Conservation (phyloP, 1,140 invertebrate species). For the Dendroctonus valens region DNA sequence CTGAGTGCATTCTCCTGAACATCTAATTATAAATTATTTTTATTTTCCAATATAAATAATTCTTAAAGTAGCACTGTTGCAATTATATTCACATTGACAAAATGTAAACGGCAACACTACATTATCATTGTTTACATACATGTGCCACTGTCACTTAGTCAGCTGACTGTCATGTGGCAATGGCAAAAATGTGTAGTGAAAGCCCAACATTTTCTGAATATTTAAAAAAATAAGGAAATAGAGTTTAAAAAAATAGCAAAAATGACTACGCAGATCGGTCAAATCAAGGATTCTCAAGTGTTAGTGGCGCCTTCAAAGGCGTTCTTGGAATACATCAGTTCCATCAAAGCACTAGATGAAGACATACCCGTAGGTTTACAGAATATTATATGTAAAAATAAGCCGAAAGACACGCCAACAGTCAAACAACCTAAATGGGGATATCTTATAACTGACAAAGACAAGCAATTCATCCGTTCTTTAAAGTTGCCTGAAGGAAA, state of each 20-base stretch:
- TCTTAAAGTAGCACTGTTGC: no score
- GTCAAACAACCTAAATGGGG: slow-evolving; percentile 19
- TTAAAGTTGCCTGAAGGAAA: slow-evolving; percentile 21
- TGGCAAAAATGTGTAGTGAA: not conserved
- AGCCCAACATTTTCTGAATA: not conserved
- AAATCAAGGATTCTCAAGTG: slow-evolving; percentile 37
- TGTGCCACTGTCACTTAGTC: no score
- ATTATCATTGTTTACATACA: no score
- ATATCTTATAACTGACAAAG: slow-evolving; percentile 38
- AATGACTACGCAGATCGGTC: slow-evolving; percentile 29
- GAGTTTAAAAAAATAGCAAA: slow-evolving; percentile 4
- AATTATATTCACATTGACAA: no score
- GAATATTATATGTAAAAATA: slow-evolving; percentile 39
- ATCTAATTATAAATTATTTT: slow-evolving; percentile 59
- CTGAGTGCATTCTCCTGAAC: slow-evolving; percentile 84
- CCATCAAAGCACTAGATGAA: slow-evolving; percentile 30
- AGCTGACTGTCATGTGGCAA: no score
- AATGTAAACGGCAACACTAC: no score
- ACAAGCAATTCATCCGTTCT: slow-evolving; percentile 39
- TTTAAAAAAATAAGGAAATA: not conserved
- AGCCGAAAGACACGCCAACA: slow-evolving; percentile 22
- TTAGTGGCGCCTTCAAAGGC: slow-evolving; percentile 40
- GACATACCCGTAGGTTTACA: slow-evolving; percentile 39
- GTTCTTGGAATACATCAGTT: slow-evolving; percentile 36
- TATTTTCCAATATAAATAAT: no score